These are phyloP conservation scores for Chrysolina oricalcia DNA, from an alignment of 2,888 invertebrate genomes.

Conservation along the genomic window DNA sequence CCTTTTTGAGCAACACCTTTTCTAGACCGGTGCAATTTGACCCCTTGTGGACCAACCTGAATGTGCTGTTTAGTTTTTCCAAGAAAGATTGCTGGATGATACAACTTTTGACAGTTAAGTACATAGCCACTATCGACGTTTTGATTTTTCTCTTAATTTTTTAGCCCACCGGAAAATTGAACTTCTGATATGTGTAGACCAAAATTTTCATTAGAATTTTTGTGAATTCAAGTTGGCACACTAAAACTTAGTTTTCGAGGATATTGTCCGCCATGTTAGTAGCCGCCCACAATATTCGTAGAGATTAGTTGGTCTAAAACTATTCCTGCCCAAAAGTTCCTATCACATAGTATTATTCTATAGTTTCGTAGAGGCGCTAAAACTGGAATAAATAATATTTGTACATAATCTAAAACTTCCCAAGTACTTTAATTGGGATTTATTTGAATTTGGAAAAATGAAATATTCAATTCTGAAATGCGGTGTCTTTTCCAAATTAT, in stretches of 20 bases:
- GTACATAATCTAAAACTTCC: constrained; percentile 35
- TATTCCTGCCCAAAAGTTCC: constrained; percentile 24
- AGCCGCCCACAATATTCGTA: not conserved
- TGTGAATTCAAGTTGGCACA: not conserved
- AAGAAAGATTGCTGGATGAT: constrained; percentile 20
- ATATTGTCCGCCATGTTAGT: not conserved
- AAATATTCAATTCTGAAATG: constrained; percentile 18
- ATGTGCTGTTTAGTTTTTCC: constrained; percentile 9
- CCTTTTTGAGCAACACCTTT: no score
- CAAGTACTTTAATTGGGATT: constrained; percentile 12
- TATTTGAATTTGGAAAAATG: not conserved
- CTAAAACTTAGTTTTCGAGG: not conserved
- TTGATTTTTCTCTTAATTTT: constrained; percentile 17
- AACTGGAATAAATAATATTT: constrained; percentile 33
- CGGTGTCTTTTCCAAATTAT: not conserved
- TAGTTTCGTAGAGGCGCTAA: constrained; percentile 18
- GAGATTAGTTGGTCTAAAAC: constrained; percentile 16
- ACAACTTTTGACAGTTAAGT: constrained; percentile 24
- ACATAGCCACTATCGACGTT: constrained; percentile 22
- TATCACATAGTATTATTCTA: constrained; percentile 17
- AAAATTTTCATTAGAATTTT: not conserved
- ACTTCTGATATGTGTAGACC: constrained; percentile 9
- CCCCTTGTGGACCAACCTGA: not conserved
- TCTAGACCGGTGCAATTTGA: not conserved
- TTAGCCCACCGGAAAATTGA: constrained; percentile 8